These are phyloP conservation scores for Andrena fulva DNA, from an alignment of 2,888 invertebrate species.

Conservation along the genomic window DNA sequence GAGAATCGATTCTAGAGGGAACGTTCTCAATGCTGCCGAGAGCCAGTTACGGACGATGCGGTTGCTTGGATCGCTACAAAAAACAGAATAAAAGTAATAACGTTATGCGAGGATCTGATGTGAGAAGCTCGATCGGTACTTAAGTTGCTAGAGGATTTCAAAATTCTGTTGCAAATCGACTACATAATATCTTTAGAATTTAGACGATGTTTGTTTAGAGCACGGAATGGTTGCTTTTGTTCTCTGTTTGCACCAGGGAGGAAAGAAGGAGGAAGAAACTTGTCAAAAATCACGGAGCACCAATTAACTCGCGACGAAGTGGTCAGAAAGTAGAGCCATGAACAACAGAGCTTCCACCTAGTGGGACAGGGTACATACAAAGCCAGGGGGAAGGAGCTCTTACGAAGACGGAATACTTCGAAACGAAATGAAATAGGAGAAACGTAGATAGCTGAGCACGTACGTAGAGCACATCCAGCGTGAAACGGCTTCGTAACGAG, in stretches of 20 bases:
- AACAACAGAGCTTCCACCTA: neutral
- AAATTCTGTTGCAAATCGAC: too few species aligned
- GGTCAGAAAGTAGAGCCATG: conserved; percentile 32
- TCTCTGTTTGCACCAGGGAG: neutral
- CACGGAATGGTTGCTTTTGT: neutral
- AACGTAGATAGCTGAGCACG: conserved; percentile 45
- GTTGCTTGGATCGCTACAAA: conserved; percentile 37
- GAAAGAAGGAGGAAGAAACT: neutral
- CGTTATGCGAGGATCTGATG: neutral
- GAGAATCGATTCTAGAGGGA: neutral
- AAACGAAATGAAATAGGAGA: conserved; percentile 46
- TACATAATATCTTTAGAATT: too few species aligned
- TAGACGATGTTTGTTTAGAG: too few species aligned
- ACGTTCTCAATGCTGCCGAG: conserved; percentile 38
- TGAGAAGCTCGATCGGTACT: neutral
- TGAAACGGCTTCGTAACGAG: conserved; percentile 81
- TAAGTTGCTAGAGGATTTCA: too few species aligned
- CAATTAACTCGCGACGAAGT: conserved; percentile 40
- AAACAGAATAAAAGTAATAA: conserved; percentile 8
- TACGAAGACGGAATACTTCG: conserved; percentile 3
- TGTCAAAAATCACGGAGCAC: neutral
- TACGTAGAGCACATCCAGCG: conserved; percentile 72
- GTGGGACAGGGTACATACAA: neutral
- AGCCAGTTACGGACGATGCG: conserved; percentile 33
- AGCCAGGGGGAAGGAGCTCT: neutral